These are phyloP conservation scores for Oophaga pumilio DNA, from an alignment of 2,113 vertebrate genomes.

Conservation along the genomic window DNA sequence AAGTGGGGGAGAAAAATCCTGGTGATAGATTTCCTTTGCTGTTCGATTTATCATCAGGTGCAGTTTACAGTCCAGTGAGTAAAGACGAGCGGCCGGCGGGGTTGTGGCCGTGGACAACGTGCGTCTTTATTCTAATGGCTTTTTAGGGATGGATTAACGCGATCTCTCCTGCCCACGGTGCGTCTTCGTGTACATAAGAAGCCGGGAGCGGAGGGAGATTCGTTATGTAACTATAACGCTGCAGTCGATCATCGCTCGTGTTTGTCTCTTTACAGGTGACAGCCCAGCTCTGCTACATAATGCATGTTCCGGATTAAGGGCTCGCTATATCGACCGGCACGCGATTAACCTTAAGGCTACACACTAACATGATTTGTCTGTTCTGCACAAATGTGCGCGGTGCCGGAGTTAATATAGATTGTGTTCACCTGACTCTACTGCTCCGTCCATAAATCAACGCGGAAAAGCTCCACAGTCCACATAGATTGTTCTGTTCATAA, in stretches of 20 bases:
- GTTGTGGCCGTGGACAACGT: background rate
- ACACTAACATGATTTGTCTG: background rate
- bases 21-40: background rate
- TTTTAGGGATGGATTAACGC: conserved; percentile 14
- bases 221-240: conserved; percentile 18
- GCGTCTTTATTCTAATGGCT: background rate
- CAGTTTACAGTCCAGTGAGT: background rate
- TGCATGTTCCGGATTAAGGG: conserved; percentile 12
- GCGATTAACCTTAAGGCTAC: background rate
- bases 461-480: background rate
- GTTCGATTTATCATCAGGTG: background rate
- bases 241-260: background rate
- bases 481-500: background rate
- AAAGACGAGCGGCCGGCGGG: background rate
- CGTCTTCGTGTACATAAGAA: background rate
- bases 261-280: background rate
- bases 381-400: background rate
- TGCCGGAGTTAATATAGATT: background rate
- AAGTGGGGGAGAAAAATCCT: too few species aligned
- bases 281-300: background rate
- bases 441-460: background rate
- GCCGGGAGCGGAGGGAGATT: background rate
- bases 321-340: background rate
- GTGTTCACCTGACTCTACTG: background rate
- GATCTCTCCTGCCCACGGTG: background rate